Conservation (phyloP, 1,140 invertebrate genomes). For the Holcopasites calliopsidis region DNA sequence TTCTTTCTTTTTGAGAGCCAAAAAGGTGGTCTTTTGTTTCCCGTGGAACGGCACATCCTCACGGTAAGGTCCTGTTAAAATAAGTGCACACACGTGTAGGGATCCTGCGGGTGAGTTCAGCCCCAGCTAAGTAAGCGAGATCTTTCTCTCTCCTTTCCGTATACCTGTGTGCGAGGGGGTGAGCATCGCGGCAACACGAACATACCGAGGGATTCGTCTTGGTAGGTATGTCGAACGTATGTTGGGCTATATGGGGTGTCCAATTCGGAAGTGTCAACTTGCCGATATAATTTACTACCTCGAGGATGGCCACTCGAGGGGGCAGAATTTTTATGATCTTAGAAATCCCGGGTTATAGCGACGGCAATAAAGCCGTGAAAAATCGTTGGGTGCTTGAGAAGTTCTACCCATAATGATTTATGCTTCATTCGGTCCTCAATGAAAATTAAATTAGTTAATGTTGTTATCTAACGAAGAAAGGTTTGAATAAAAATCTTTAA, state of each 20-base stretch:
- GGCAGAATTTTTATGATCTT: background rate
- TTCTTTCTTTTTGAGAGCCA: background rate
- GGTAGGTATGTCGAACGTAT: conserved; percentile 36
- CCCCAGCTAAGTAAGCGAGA: conserved; percentile 52
- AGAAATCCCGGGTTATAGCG: background rate
- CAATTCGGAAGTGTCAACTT: conserved; percentile 7
- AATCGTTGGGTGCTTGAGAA: background rate
- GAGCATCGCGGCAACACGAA: background rate
- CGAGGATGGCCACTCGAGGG: background rate
- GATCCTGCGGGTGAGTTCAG: conserved; percentile 48
- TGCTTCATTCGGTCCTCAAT: too few relatives aligned
- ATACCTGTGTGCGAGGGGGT: conserved; percentile 5
- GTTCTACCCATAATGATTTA: too few relatives aligned
- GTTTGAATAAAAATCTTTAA: background rate
- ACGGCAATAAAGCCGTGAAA: background rate
- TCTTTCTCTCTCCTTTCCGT: conserved; percentile 20
- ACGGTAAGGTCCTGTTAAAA: conserved; percentile 36
- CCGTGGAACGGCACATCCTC: conserved; percentile 5
- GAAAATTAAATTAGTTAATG: background rate
- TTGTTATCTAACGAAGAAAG: background rate
- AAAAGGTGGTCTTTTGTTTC: conserved; percentile 33
- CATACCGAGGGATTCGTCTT: conserved; percentile 18
- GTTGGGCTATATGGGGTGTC: conserved; percentile 54
- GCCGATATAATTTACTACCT: conserved; percentile 2
- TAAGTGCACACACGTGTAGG: conserved; percentile 25